Evolutionary conservation across 2,888 invertebrate genomes (phyloP).

Genomic region (Nomada flava): DNA sequence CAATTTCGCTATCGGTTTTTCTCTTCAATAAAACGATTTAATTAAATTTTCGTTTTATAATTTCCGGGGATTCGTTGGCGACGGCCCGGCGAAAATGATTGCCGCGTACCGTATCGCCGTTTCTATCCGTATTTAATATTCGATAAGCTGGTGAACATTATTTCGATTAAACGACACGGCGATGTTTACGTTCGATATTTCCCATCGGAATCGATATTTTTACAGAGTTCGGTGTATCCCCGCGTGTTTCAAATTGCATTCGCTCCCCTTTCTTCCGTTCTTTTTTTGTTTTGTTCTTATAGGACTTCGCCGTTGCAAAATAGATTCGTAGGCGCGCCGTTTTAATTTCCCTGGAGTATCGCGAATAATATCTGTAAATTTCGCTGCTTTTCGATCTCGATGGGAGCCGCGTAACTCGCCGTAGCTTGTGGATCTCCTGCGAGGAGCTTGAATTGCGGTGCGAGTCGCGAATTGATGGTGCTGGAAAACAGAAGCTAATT

Average conservation of each 20-base stretch:
- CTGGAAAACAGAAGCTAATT: constrained; percentile 78
- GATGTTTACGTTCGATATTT: no score
- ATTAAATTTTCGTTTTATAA: constrained; percentile 14
- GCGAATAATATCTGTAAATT: constrained; percentile 29
- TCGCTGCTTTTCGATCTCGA: constrained; percentile 22
- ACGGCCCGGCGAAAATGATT: neutral
- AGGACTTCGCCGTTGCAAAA: neutral
- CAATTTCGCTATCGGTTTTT: constrained; percentile 22
- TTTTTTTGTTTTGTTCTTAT: neutral
- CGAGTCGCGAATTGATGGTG: constrained; percentile 73
- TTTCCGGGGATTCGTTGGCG: neutral
- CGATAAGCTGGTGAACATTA: no score
- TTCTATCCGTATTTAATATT: no score
- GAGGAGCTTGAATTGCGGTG: constrained; percentile 53
- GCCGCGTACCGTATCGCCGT: no score
- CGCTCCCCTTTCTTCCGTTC: neutral
- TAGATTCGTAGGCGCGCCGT: neutral
- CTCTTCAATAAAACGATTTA: constrained; percentile 5
- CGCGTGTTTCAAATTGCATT: no score
- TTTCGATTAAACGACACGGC: no score
- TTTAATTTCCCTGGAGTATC: constrained; percentile 25
- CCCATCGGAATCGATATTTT: no score
- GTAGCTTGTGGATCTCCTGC: neutral
- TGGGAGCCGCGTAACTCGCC: neutral
- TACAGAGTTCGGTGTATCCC: no score